These are phyloP conservation scores for Dryobota labecula DNA, from an alignment of 2,888 invertebrate species.

Conservation along the genomic window DNA sequence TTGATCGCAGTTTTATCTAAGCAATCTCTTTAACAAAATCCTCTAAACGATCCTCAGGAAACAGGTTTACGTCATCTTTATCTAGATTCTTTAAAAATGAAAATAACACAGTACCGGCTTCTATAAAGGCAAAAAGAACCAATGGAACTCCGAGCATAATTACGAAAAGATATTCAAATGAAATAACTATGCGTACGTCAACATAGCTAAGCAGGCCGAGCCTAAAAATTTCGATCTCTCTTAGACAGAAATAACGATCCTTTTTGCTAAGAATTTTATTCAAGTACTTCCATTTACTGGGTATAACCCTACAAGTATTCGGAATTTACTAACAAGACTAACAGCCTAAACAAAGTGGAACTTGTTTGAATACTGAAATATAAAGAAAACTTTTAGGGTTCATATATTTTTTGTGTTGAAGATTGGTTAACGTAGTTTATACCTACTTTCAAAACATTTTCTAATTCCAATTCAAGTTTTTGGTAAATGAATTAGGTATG, in stretches of 20 bases:
- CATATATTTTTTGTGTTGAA: constrained; percentile 13
- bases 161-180: constrained; percentile 35
- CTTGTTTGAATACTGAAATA: constrained; percentile 14
- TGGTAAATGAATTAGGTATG: no score
- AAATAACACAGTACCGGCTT: background rate
- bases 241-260: constrained; percentile 20
- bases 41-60: background rate
- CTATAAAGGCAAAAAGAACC: constrained; percentile 25
- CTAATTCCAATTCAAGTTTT: no score
- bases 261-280: constrained; percentile 39
- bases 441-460: background rate
- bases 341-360: constrained; percentile 6
- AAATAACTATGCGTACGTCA: constrained; percentile 46
- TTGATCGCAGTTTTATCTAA: constrained; percentile 8
- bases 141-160: constrained; percentile 40
- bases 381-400: constrained; percentile 15
- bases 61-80: constrained; percentile 24
- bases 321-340: constrained; percentile 22
- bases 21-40: constrained; percentile 25
- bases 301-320: constrained; percentile 18
- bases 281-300: constrained; percentile 18
- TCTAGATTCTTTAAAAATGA: constrained; percentile 24
- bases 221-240: constrained; percentile 8
- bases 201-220: constrained; percentile 15
- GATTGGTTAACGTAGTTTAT: background rate